Percentiles rank a stretch among this genome's conserved stretches.
These are phyloP conservation scores for Phataginus tetradactyla DNA, from an alignment of 2,797 vertebrate species.

Conservation along the genomic window DNA sequence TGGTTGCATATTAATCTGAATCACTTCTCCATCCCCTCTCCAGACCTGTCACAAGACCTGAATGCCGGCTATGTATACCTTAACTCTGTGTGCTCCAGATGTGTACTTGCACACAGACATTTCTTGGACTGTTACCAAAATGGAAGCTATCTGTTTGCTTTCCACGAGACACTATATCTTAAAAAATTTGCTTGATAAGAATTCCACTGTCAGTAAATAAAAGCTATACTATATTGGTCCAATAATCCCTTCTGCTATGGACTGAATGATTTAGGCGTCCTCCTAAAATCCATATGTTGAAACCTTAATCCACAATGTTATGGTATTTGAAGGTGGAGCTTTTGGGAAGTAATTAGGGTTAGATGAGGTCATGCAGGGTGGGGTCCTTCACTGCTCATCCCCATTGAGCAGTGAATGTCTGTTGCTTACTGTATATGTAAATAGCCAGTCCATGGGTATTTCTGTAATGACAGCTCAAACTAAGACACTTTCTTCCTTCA, in stretches of 20 bases:
- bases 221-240: neutral
- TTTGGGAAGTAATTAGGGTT: neutral
- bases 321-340: neutral
- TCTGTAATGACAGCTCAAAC: neutral
- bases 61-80: accelerated
- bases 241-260: neutral
- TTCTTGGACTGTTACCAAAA: neutral
- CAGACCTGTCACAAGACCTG: neutral
- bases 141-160: neutral
- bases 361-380: neutral
- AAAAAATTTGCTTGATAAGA: neutral
- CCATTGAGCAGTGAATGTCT: neutral
- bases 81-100: neutral
- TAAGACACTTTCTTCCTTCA: neutral
- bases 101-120: neutral
- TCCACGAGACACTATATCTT: neutral
- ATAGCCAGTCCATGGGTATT: neutral
- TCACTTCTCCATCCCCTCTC: neutral
- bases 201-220: neutral
- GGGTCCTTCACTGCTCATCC: too few species aligned
- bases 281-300: neutral
- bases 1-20: neutral
- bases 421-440: neutral
- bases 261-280: neutral
- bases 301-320: neutral